Conservation (phyloP, 1,140 invertebrate genomes). For the Drosophila carrolli region DNA sequence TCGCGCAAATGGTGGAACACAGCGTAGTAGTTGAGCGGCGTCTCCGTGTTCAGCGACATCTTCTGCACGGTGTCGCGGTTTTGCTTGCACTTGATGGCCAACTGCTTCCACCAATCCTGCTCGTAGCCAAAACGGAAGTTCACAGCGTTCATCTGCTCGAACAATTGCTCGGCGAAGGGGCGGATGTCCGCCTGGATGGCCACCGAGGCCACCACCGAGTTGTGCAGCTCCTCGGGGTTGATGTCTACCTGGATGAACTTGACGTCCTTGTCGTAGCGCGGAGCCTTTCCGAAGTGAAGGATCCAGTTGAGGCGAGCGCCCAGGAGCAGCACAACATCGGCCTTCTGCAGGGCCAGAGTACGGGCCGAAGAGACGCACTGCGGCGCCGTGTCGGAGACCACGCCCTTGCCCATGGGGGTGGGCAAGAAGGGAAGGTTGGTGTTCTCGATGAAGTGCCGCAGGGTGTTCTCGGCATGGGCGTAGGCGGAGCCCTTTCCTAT, state of each 20-base stretch:
- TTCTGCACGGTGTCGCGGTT: constrained; percentile 87
- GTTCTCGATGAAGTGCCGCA: constrained; percentile 89
- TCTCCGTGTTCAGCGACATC: constrained; percentile 86
- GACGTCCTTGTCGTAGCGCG: constrained; percentile 92
- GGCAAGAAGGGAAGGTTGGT: constrained; percentile 95
- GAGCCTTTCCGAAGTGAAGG: constrained; percentile 96
- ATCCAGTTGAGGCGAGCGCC: constrained; percentile 99
- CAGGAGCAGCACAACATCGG: constrained; percentile 94
- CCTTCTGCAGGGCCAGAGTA: constrained; percentile 93
- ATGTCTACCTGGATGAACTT: constrained; percentile 98
- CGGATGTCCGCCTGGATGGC: constrained; percentile 93
- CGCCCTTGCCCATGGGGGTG: constrained; percentile 99
- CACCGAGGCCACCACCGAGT: constrained; percentile 91
- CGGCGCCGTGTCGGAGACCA: constrained; percentile 92
- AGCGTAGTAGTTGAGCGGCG: constrained; percentile 96
- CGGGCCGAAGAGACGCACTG: constrained; percentile 94
- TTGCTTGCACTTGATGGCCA: constrained; percentile 87
- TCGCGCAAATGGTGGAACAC: constrained; percentile 93
- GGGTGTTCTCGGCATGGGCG: constrained; percentile 89
- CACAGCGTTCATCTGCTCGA: constrained; percentile 85
- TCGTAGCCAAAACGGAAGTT: constrained; percentile 85
- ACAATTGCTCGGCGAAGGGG: constrained; percentile 88
- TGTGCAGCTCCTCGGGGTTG: constrained; percentile 95
- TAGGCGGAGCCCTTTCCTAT: constrained; percentile 98
- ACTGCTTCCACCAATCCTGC: constrained; percentile 86